Base-by-base conservation (phyloP, 2,113 vertebrate genomes). In the Cairina moschata region DNA sequence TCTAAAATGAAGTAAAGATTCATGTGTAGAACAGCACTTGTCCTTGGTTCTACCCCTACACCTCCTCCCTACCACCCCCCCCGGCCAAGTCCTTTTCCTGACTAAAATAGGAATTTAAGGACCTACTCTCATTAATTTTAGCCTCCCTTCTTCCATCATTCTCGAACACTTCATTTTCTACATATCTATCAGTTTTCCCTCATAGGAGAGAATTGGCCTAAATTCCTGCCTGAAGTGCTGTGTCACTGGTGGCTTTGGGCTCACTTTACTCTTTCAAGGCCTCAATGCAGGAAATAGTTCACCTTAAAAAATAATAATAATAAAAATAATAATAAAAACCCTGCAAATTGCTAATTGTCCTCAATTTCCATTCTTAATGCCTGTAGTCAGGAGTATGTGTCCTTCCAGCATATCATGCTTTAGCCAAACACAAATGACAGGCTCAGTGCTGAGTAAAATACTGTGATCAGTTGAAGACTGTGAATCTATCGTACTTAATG, bases 201-300 rank as follows among this genome's bases (percentile, higher is more conserved):
- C 6, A 59, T 38, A 55, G 29, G 23, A 10, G 29, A 69, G 29
- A 22, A 5, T 16, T 26, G 42, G 40, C 5, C 21, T 26, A 8
- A 5, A 0, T 58, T 48, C 29, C 46, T 31, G 8, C 21, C 8
- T 2, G 8, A 8, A 31, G 22, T 32, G n/a, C 31, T 8, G 17
- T 32, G 23, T 20, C 36, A 11, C 40, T 32, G 11, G 28, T 66
- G 32, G 20, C 2, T 0, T n/a, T 26, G 36, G 59, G 15, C 10
- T 86, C 31, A 3, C 20, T 25, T 44, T 28, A 31, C 17, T 40
- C 68, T 65, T 21, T 13, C 58, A 58, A 31, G 56, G 44, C 22
- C 20, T 56, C 13, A 28, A 3, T 32, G 50, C 22, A 52, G 32
- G 3, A 3, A 54, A 20, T 23, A 17, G 17, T 59, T 44, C 44